Evolutionary conservation across 2,888 invertebrate genomes (phyloP).

Genomic region (Drosophila kuntzei): DNA sequence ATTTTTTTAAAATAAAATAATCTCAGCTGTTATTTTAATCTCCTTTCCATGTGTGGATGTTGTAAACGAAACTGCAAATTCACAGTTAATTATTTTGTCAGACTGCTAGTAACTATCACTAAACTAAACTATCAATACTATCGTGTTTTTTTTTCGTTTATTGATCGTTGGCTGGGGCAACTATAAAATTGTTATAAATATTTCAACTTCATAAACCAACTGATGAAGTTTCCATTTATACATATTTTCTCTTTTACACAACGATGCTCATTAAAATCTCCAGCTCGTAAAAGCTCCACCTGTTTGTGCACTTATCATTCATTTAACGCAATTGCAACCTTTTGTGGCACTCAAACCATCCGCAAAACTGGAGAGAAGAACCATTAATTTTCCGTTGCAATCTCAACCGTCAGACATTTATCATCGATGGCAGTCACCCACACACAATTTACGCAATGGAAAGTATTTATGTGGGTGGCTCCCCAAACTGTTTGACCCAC

Average conservation of each 20-base stretch:
- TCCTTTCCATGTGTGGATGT: too few relatives aligned
- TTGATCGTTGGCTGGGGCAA: neutral
- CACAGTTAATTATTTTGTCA: too few relatives aligned
- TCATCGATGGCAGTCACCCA: conserved; percentile 59
- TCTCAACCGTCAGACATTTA: conserved; percentile 66
- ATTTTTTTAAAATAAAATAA: too few relatives aligned
- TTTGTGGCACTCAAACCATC: conserved; percentile 18
- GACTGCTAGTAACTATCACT: too few relatives aligned
- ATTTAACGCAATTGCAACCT: conserved; percentile 28
- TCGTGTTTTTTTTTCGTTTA: too few relatives aligned
- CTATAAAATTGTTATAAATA: neutral
- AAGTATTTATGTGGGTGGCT: conserved; percentile 66
- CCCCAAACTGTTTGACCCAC: conserved; percentile 27
- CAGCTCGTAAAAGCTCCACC: conserved; percentile 30
- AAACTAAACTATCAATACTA: too few relatives aligned
- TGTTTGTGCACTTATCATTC: conserved; percentile 29
- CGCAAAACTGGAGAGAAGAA: conserved; percentile 15
- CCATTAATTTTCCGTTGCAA: conserved; percentile 64
- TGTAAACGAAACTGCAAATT: too few relatives aligned
- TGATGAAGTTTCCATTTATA: conserved; percentile 2
- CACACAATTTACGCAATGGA: conserved; percentile 69
- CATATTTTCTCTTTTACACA: conserved; percentile 6
- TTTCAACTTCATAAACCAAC: neutral
- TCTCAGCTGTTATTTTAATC: too few relatives aligned
- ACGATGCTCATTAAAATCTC: conserved; percentile 27